Evolutionary conservation across 2,797 vertebrate genomes (phyloP).

Genomic region (Sebastolobus alascanus): DNA sequence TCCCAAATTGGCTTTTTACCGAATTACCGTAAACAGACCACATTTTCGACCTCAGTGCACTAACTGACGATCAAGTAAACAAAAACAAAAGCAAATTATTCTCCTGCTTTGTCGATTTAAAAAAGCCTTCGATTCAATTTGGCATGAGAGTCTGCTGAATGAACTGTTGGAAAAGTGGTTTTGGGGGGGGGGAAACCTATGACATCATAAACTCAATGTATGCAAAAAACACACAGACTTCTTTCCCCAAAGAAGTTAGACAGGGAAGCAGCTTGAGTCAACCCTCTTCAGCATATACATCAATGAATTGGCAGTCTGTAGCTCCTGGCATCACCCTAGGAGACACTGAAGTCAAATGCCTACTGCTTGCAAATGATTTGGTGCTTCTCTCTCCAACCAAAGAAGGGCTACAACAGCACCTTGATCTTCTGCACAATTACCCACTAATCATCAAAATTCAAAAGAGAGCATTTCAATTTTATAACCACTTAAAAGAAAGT

Average conservation of each 20-base stretch:
- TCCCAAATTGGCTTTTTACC: no score
- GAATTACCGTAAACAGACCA: no score
- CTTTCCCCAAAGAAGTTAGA: not conserved
- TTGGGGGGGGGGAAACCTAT: not conserved
- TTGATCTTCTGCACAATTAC: not conserved
- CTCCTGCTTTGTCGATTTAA: not conserved
- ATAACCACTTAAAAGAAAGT: not conserved
- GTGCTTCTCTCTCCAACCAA: not conserved
- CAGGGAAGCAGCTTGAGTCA: not conserved
- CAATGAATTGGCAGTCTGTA: not conserved
- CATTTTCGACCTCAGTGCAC: no score
- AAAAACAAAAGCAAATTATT: no score
- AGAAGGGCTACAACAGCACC: no score
- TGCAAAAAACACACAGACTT: not conserved
- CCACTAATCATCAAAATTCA: not conserved
- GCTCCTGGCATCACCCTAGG: not conserved
- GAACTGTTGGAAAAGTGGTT: not conserved
- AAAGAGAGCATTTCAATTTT: not conserved
- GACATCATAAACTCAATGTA: not conserved
- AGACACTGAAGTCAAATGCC: not conserved
- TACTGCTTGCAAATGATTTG: not conserved
- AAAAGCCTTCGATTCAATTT: not conserved
- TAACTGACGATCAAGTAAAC: no score
- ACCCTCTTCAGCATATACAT: not conserved
- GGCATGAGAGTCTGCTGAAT: not conserved